These are phyloP conservation scores for Oplegnathus fasciatus DNA, from an alignment of 2,113 vertebrate species.

Conservation along the genomic window DNA sequence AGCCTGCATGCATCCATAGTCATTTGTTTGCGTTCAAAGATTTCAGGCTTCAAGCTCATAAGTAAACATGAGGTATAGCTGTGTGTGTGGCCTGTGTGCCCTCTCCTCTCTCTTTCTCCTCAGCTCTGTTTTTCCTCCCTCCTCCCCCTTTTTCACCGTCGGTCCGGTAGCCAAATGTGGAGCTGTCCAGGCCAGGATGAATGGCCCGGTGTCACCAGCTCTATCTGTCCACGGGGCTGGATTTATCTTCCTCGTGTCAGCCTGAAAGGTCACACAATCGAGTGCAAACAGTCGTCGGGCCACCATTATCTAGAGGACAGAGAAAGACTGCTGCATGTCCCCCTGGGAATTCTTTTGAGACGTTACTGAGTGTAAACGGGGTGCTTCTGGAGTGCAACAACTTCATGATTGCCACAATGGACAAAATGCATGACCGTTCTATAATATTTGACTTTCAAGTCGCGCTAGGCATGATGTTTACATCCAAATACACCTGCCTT, in stretches of 20 bases:
- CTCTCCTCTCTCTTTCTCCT: conserved; percentile 24
- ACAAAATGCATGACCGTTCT: background rate
- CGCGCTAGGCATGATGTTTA: background rate
- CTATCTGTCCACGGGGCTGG: conserved; percentile 52
- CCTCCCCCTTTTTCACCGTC: background rate
- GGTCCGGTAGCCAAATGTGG: conserved; percentile 35
- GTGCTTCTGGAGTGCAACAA: background rate
- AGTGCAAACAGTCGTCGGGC: conserved; percentile 52
- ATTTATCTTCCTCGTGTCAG: conserved; percentile 67
- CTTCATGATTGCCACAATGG: background rate
- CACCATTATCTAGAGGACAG: conserved; percentile 50
- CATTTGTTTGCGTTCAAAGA: conserved; percentile 46
- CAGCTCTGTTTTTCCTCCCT: background rate
- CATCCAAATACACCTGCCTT: background rate
- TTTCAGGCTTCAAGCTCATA: conserved; percentile 52
- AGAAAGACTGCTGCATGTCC: background rate
- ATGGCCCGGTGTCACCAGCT: conserved; percentile 46
- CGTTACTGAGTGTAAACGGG: conserved; percentile 14
- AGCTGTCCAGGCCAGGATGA: conserved; percentile 54
- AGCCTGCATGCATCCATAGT: conserved; percentile 20
- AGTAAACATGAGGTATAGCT: conserved; percentile 68
- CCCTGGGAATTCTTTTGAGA: conserved; percentile 14
- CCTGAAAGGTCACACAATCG: conserved; percentile 71
- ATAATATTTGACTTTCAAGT: conserved; percentile 4
- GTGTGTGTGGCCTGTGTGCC: conserved; percentile 24